phyloP scores from a whole-genome alignment of 2,113 vertebrate genomes.

The Oceanites oceanicus region DNA sequence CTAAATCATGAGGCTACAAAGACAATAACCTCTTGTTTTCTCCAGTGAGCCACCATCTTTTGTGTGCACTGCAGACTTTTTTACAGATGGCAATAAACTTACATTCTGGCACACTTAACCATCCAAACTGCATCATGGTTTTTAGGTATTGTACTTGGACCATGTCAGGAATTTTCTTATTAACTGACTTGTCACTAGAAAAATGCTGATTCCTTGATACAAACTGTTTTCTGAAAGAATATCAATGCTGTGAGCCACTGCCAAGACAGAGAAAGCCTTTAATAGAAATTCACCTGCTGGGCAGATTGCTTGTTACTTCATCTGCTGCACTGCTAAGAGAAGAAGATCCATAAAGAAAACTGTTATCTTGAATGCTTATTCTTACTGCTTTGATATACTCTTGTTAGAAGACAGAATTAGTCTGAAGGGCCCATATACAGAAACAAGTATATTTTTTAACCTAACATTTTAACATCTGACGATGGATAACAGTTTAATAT shows the following conservation, averaged over 20 bases:
- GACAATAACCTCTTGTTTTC: slow-evolving; percentile 9
- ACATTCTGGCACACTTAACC: background rate
- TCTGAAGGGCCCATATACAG: background rate
- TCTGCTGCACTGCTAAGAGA: background rate
- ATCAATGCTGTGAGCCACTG: background rate
- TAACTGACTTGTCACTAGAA: background rate
- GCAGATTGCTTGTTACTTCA: slow-evolving; percentile 1
- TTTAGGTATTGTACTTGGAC: background rate
- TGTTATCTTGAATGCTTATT: background rate
- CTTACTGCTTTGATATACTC: background rate
- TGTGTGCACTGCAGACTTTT: background rate
- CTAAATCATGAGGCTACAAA: background rate
- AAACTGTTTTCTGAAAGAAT: background rate
- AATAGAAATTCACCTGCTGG: slow-evolving; percentile 35
- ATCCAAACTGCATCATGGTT: background rate
- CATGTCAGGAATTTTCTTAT: background rate
- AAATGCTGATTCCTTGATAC: background rate
- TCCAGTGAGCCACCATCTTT: background rate
- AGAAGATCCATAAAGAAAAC: background rate
- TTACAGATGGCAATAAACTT: background rate
- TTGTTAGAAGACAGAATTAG: background rate
- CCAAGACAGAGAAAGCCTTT: background rate
- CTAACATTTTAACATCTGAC: background rate
- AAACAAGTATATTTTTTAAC: background rate
- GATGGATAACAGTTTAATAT: background rate